Base-by-base conservation (phyloP, 2,888 invertebrate genomes). In the Drosophila greeni region DNA sequence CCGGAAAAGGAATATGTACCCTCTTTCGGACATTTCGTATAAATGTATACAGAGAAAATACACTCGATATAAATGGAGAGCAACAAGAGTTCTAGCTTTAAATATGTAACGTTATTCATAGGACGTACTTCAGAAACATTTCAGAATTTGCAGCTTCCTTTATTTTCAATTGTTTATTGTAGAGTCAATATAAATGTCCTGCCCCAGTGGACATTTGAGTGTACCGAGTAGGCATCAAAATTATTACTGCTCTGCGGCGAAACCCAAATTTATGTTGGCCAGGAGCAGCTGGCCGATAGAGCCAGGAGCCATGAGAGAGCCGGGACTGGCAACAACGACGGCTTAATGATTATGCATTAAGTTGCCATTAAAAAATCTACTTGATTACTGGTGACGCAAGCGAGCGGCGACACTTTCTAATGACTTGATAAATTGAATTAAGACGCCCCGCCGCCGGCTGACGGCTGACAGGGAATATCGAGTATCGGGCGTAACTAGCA, bases 381-480 rank as follows among this genome's bases (percentile, higher is more conserved):
- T 76, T 68, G 70, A 80, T 77, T 84, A 77, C 75, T 62, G 51
- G 62, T 73, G 75, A 68, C 70, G 68, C 69, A 65, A 71, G 64
- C 48, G 24, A 29, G n/a, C 33, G 62, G 42, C 58, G 68, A 64
- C 61, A 66, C 70, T 58, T 67, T 45, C 61, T 79, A 80, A 84
- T 80, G 74, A 82, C 76, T 79, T 84, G 84, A 80, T 84, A 80
- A 79, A 80, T 80, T 74, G 80, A 79, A 84, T 80, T 79, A 72
- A 48, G 29, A 20, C 52, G 33, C 56, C 24, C 59, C 47, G 40
- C 49, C 56, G 24, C 49, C 20, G 11, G 36, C 31, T 20, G 31
- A 54, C n/a, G 9, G 24, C 34, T 61, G 76, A 70, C 73, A 64
- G 37, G 33, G 49, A 66, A 37, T 42, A 48, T 48, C 66, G 47